Conservation (phyloP, 2,113 vertebrate genomes). For the Misgurnus mizolepis region DNA sequence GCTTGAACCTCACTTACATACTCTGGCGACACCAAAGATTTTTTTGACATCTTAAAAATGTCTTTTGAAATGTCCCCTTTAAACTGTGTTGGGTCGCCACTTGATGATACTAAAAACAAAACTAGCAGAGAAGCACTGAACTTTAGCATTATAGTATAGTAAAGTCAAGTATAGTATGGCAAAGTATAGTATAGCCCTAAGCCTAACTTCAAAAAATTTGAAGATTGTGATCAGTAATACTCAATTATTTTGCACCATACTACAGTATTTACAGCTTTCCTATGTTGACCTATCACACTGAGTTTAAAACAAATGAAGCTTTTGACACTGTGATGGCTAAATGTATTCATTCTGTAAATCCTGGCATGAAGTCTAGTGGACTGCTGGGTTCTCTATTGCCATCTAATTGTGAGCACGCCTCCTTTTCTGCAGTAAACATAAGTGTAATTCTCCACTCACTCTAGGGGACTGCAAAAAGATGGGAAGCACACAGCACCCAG, state of each 20-base stretch:
- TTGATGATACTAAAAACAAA: too few relatives aligned
- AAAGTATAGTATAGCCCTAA: too few relatives aligned
- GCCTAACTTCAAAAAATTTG: background rate
- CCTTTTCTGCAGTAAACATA: conserved; percentile 47
- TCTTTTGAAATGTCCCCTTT: too few relatives aligned
- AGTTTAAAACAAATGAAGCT: conserved; percentile 38
- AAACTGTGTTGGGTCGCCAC: too few relatives aligned
- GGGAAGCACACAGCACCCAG: conserved; percentile 31
- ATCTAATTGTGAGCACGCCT: conserved; percentile 49
- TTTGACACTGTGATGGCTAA: conserved; percentile 31
- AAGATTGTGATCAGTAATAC: conserved; percentile 15
- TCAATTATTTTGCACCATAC: conserved; percentile 5
- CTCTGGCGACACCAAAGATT: too few relatives aligned
- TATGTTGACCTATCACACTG: conserved; percentile 40
- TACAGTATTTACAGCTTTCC: conserved; percentile 40
- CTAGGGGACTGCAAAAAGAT: conserved; percentile 32
- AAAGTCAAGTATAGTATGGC: background rate
- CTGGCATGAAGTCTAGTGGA: conserved; percentile 41
- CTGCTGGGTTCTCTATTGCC: conserved; percentile 40
- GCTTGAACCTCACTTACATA: too few relatives aligned
- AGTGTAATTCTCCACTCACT: conserved; percentile 41
- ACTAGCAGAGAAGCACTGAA: too few relatives aligned
- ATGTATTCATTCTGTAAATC: conserved; percentile 42
- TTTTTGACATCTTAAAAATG: too few relatives aligned
- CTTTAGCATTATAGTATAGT: too few relatives aligned